Base-by-base conservation (phyloP, 2,113 vertebrate genomes). In the Microcebus griseorufus region DNA sequence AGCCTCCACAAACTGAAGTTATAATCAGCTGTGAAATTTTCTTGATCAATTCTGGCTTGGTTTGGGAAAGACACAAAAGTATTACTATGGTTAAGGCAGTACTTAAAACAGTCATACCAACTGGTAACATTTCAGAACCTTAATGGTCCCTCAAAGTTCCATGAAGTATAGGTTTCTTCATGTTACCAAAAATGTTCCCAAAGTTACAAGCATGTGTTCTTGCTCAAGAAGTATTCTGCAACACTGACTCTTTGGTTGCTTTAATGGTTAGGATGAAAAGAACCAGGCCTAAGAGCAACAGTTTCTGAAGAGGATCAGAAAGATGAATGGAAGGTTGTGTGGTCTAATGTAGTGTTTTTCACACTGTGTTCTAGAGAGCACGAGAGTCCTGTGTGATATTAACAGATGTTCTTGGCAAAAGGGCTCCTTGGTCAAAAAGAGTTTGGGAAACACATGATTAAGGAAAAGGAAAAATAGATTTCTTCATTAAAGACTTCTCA, bases 21-120 rank as follows among this genome's bases (percentile, higher is more conserved):
- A 97, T 81, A 48, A 96, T 90, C 81, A 82, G 48, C 75, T 88
- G 78, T 79, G 87, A 95, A 91, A 94, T 88, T 95, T 94, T 93
- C 89, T 95, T 81, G 70, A 53, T 90, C 51, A 94, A 64, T 92
- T 96, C 42, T 95, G 64, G 84, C 58, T 84, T 96, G 72, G 60
- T 93, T 97, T 88, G 79, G 53, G 78, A 97, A 97, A 91, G 92
- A 97, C 73, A 88, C 22, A 93, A 96, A 97, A 95, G 88, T 88
- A 96, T 91, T 96, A 95, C 67, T 96, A 79, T 90, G 70, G 80
- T 95, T 92, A 88, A 87, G 67, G 69, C 42, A 94, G 86, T 39
- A 90, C 29, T 79, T 79, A 87, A 95, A 97, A 94, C 34, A 76
- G 34, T 85, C 27, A 17, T 51, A 80, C 48, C 95, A 94, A 95